These are phyloP conservation scores for Athetis lepigone DNA, from an alignment of 2,888 invertebrate species.

Conservation along the genomic window DNA sequence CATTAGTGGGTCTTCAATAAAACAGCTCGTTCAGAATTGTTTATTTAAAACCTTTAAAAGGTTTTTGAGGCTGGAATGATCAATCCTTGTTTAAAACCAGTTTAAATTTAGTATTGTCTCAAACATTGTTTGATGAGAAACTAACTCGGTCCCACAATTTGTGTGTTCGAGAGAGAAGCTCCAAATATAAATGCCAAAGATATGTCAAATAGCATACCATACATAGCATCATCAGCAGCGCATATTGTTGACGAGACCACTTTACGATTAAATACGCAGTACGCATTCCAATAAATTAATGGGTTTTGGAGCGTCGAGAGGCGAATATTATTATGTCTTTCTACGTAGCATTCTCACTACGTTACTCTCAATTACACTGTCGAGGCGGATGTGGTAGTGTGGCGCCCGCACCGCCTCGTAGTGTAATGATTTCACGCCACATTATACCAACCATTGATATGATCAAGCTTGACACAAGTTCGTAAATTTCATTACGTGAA, in stretches of 20 bases:
- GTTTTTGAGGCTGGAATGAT: too few species aligned
- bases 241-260: slow-evolving; percentile 37
- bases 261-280: slow-evolving; percentile 53
- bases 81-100: too few species aligned
- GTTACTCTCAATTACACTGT: slow-evolving; percentile 45
- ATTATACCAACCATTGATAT: slow-evolving; percentile 24
- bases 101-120: too few species aligned
- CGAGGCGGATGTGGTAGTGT: slow-evolving; percentile 50
- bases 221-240: slow-evolving; percentile 11
- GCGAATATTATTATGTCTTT: slow-evolving; percentile 44
- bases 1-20: too few species aligned
- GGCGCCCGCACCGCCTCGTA: slow-evolving; percentile 41
- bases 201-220: background rate
- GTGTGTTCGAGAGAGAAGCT: background rate
- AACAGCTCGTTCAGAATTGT: background rate
- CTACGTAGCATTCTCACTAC: slow-evolving; percentile 48
- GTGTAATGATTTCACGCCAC: slow-evolving; percentile 34
- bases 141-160: background rate
- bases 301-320: slow-evolving; percentile 38
- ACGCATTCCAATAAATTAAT: slow-evolving; percentile 56
- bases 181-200: slow-evolving; percentile 10
- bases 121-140: too few species aligned
- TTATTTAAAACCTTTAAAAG: background rate
- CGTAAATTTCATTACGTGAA: slow-evolving; percentile 9
- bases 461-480: slow-evolving; percentile 3